Evolutionary conservation across 2,113 vertebrate species (phyloP), one percentile per base, ranked within the genome.

Genomic region (Peromyscus polionotus): DNA sequence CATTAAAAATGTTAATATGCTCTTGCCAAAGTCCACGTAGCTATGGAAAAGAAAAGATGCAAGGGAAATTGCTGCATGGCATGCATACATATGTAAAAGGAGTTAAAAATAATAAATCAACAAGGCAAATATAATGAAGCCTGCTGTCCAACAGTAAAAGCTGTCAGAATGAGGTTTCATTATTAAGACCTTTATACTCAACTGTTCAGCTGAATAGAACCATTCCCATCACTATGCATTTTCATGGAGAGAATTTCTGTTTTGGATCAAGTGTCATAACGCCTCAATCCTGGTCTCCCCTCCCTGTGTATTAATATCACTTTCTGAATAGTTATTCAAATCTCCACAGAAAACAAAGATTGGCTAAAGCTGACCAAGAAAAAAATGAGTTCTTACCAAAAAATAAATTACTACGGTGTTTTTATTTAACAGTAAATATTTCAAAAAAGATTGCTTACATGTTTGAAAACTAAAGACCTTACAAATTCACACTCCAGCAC

Each of bases 151-250:
- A 95, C 77, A 97, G 95, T 90, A 87, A 90, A 70, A 91, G 92
- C 92, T 97, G 93, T 97, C 96, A 96, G 75, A 95, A 96, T 95
- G 93, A 97, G 84, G 0, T 96, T 98, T 95, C 97, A 95, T 97
- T 97, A 98, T 97, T 96, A 98, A 98, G 97, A 98, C 76, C 97
- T 98, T 98, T 97, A 88, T 94, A 97, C 97, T 95, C 95, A 97
- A 70, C 93, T 77, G 48, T 73, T 98, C 81, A 57, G 95, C 93
- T 95, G 93, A 97, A 97, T 94, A 96, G 91, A 96, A 89, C 85
- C 93, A 92, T 70, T 93, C 95, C 81, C 95, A 96, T 88, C 87
- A 26, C 24, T 19, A 77, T 87, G 88, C 39, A 95, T 76, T 97
- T 96, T 89, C 63, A 95, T 85, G 94, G 93, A 90, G 76, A 96